Conservation (phyloP, 2,888 invertebrate genomes). For the Desoria tigrina region DNA sequence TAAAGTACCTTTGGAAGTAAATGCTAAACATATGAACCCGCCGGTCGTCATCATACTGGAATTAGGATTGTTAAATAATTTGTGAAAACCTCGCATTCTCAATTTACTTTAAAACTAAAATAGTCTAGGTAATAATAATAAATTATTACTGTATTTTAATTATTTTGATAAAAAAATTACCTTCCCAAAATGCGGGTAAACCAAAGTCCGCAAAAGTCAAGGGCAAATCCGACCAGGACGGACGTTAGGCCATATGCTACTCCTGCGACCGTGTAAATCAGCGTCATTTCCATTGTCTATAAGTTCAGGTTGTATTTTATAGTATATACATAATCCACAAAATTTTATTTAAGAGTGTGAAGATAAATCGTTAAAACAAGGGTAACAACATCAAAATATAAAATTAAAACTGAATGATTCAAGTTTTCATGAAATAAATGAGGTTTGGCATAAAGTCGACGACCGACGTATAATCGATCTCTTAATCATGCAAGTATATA, state of each 20-base stretch:
- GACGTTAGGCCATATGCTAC: conserved; percentile 48
- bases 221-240: conserved; percentile 44
- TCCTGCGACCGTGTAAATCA: conserved; percentile 48
- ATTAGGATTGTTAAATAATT: too few species aligned
- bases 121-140: too few species aligned
- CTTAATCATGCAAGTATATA: too few species aligned
- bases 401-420: too few species aligned
- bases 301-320: not conserved
- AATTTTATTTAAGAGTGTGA: not conserved
- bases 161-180: conserved; percentile 23
- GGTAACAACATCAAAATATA: too few species aligned
- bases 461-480: too few species aligned
- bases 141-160: not conserved
- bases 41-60: conserved; percentile 34
- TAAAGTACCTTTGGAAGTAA: conserved; percentile 42
- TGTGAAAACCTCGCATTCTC: too few species aligned
- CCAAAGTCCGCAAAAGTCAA: conserved; percentile 47
- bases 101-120: too few species aligned
- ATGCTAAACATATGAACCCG: conserved; percentile 46
- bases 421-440: too few species aligned
- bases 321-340: too few species aligned
- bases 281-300: conserved; percentile 35
- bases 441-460: too few species aligned
- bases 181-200: conserved; percentile 44
- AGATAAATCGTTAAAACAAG: too few species aligned